Evolutionary conservation across 2,113 vertebrate species (phyloP).

Genomic region (Daubentonia madagascariensis): DNA sequence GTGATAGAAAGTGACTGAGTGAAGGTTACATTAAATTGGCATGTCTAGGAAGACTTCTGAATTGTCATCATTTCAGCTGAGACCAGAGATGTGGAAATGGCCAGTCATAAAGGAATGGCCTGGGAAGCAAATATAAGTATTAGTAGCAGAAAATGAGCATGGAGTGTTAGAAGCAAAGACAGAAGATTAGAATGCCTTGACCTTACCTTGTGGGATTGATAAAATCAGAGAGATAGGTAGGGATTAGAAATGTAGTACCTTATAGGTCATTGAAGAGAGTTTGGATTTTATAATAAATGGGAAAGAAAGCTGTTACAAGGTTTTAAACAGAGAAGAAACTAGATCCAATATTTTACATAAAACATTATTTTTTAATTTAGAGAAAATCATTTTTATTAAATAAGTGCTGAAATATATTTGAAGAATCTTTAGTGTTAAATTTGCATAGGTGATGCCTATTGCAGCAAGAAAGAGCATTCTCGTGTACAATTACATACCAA

Average conservation of each 20-base stretch:
- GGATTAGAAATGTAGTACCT: not conserved
- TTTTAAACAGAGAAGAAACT: not conserved
- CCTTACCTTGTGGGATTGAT: not conserved
- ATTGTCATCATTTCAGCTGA: not conserved
- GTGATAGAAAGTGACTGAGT: not conserved
- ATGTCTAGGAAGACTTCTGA: not conserved
- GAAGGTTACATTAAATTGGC: not conserved
- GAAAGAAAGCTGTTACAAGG: not conserved
- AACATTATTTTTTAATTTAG: not conserved
- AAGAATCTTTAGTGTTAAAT: not conserved
- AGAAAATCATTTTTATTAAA: not conserved
- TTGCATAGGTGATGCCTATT: not conserved
- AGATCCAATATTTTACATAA: not conserved
- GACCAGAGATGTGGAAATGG: not conserved
- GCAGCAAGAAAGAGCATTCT: not conserved
- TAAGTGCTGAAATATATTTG: not conserved
- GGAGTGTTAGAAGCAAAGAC: not conserved
- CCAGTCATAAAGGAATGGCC: not conserved
- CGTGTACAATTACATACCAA: not conserved
- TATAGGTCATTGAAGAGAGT: not conserved
- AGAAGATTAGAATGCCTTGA: not conserved
- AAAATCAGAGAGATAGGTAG: not conserved
- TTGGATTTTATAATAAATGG: not conserved
- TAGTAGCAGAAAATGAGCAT: not conserved
- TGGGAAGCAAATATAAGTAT: not conserved